Evolutionary conservation across 1,140 invertebrate species (phyloP).

Genomic region (Polyergus mexicanus): DNA sequence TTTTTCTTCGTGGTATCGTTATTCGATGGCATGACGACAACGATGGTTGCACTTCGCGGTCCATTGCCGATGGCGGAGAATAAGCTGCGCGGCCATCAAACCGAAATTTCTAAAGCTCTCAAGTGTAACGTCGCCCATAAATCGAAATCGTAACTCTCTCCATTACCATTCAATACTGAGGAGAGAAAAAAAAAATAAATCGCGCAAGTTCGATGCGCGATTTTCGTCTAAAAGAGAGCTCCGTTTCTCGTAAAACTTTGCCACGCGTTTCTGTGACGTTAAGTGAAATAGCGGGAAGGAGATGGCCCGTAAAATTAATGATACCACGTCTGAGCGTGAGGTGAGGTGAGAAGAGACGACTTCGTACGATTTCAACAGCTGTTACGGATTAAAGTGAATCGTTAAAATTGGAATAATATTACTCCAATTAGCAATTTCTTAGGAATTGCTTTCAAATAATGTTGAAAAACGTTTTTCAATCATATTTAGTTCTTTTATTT

Average conservation of each 20-base stretch:
- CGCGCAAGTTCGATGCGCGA: slow-evolving; percentile 34
- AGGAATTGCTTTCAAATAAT: no score
- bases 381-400: not conserved
- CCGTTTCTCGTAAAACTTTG: slow-evolving; percentile 64
- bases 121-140: slow-evolving; percentile 76
- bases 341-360: not conserved
- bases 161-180: slow-evolving; percentile 75
- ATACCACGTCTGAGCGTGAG: slow-evolving; percentile 16
- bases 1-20: slow-evolving; percentile 72
- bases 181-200: slow-evolving; percentile 51
- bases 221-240: slow-evolving; percentile 44
- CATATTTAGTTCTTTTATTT: not conserved
- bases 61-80: slow-evolving; percentile 71
- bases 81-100: slow-evolving; percentile 76
- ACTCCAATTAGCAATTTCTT: not conserved
- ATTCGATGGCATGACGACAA: slow-evolving; percentile 69
- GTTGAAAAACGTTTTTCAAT: not conserved
- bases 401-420: slow-evolving; percentile 1
- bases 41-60: slow-evolving; percentile 68
- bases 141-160: slow-evolving; percentile 77
- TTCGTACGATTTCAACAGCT: slow-evolving; percentile 4
- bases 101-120: slow-evolving; percentile 76
- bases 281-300: slow-evolving; percentile 54
- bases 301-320: slow-evolving; percentile 54
- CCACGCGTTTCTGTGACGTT: slow-evolving; percentile 44